Evolutionary conservation across 2,888 invertebrate species (phyloP).

Genomic region (Merodon equestris): DNA sequence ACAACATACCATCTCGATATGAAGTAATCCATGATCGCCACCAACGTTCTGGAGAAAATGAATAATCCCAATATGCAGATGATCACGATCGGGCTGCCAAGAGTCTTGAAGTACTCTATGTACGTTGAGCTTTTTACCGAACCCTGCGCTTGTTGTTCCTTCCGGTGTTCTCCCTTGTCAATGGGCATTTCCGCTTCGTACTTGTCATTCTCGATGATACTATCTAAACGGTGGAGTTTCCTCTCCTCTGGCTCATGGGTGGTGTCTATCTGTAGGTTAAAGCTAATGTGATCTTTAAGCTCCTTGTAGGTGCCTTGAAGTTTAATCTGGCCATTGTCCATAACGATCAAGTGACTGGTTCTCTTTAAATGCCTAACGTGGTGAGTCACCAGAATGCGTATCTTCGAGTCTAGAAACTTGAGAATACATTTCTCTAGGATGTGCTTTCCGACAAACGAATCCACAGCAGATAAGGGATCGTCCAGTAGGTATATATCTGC

Average conservation of each 20-base stretch:
- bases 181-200: not conserved
- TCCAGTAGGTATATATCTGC: constrained; percentile 86
- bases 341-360: constrained; percentile 79
- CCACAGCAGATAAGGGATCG: constrained; percentile 87
- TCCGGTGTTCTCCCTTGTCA: constrained; percentile 77
- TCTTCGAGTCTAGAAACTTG: constrained; percentile 81
- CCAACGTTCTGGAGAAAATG: constrained; percentile 82
- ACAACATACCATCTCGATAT: constrained; percentile 85
- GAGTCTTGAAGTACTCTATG: constrained; percentile 80
- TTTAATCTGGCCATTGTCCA: constrained; percentile 77
- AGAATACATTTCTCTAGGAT: constrained; percentile 85
- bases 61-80: constrained; percentile 79
- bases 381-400: constrained; percentile 85
- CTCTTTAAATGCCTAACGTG: constrained; percentile 81
- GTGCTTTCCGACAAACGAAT: constrained; percentile 85
- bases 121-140: constrained; percentile 82
- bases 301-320: constrained; percentile 70
- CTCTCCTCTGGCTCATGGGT: constrained; percentile 28
- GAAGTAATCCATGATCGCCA: constrained; percentile 87
- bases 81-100: constrained; percentile 79
- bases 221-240: constrained; percentile 27
- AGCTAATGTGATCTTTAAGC: constrained; percentile 77
- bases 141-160: constrained; percentile 83
- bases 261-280: constrained; percentile 4
- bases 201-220: constrained; percentile 7